Base-by-base conservation (phyloP, 2,888 invertebrate genomes). In the Euplexia lucipara region DNA sequence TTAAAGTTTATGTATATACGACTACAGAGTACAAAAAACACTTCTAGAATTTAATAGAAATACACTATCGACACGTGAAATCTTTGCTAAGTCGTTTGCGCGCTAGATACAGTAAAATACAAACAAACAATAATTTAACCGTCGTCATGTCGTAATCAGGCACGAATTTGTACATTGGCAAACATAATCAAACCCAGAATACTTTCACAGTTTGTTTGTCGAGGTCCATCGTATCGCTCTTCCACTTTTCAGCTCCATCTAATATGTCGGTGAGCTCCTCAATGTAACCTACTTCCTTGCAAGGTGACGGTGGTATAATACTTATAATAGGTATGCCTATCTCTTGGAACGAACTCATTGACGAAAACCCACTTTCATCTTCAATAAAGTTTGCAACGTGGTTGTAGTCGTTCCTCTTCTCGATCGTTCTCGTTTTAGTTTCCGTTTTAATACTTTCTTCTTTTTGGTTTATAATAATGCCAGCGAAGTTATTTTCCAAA, bases 281-380 rank as follows among this genome's bases (percentile, higher is more conserved):
- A 64, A 90, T 83, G 69, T 88, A 93, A 12, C 83, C 86, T n/a
- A 92, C 86, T 82, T 94, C 93, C 79, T 94, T 92, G 62, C 92
- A 91, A 14, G 95, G 95, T 22, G 95, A 93, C 64, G 95, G 94
- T 77, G 95, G 95, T 84, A 94, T 94, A 60, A 94, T 92, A 71
- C 92, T 94, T 86, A 95, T 95, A 53, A 95, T 93, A 16, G 97
- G 97, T 83, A 98, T 93, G 12, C 97, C 97, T 49, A 98, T 96
- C 86, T 98, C 98, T 91, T 98, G 97, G 87, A 98, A 98, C 8
- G 98, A 98, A 89, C 97, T 98, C 96, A 98, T 97, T 9, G 98
- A 98, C 14, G 98, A 98, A 90, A 98, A 98, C 32, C 98, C 98
- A 86, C 98, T 98, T 90, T 98, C 98, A 82, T 98, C 98, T 88